These are phyloP conservation scores for Drosophila hydei DNA, from an alignment of 1,140 invertebrate species.

Conservation along the genomic window DNA sequence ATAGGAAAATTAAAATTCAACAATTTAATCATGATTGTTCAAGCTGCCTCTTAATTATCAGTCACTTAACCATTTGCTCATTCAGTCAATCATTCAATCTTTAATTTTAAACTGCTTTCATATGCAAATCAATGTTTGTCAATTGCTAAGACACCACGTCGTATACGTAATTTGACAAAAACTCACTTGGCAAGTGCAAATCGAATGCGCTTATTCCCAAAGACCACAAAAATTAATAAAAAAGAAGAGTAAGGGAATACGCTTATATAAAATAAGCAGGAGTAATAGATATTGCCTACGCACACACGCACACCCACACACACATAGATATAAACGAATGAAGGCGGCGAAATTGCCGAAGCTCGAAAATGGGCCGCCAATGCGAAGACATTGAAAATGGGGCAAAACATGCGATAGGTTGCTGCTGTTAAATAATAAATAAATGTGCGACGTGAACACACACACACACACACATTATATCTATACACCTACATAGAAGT, in stretches of 20 bases:
- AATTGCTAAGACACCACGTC: background rate
- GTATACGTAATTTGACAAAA: slow-evolving; percentile 28
- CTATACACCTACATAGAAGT: background rate
- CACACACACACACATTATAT: background rate
- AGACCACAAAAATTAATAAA: slow-evolving; percentile 29
- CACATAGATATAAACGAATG: slow-evolving; percentile 5
- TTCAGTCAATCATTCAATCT: background rate
- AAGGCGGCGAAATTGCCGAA: slow-evolving; percentile 32
- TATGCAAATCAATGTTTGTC: background rate
- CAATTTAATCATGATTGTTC: too few relatives aligned
- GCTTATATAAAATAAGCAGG: slow-evolving; percentile 9
- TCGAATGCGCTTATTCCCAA: slow-evolving; percentile 43
- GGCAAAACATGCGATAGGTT: slow-evolving; percentile 63
- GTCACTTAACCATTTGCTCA: background rate
- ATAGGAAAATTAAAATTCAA: too few relatives aligned
- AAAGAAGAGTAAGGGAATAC: slow-evolving; percentile 4
- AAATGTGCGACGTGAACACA: slow-evolving; percentile 45
- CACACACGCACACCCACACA: slow-evolving; percentile 12
- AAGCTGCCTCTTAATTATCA: too few relatives aligned
- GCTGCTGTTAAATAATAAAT: slow-evolving; percentile 65
- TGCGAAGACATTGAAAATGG: slow-evolving; percentile 65
- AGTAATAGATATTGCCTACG: slow-evolving; percentile 7
- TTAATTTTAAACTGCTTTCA: background rate
- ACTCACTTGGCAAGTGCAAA: slow-evolving; percentile 28
- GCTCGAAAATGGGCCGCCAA: slow-evolving; percentile 45